Percentiles rank a stretch among this genome's conserved stretches.
Evolutionary conservation across 2,888 invertebrate genomes (phyloP).

Genomic region (Stramonita haemastoma): DNA sequence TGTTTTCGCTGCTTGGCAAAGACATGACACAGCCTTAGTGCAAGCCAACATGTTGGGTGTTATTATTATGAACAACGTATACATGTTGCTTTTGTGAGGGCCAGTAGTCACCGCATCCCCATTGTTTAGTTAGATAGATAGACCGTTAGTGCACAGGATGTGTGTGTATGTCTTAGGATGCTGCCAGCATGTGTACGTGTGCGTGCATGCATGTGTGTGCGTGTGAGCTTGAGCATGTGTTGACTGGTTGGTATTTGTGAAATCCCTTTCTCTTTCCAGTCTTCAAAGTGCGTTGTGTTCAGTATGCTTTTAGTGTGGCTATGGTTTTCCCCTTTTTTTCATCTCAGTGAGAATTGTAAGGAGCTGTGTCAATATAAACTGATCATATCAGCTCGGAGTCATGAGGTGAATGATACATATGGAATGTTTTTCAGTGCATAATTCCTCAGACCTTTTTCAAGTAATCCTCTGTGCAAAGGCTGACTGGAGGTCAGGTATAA

Average conservation of each 20-base stretch:
- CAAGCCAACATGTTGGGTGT: background rate
- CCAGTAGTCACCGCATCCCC: conserved; percentile 2
- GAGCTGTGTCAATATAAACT: too few relatives aligned
- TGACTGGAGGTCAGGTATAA: too few relatives aligned
- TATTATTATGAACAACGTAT: background rate
- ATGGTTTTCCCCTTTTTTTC: too few relatives aligned
- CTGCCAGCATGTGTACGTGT: conserved; percentile 1
- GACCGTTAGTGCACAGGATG: background rate
- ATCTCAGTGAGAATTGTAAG: too few relatives aligned
- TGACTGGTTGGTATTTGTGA: background rate
- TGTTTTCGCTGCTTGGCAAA: too few relatives aligned
- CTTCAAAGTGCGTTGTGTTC: background rate
- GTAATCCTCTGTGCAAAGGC: too few relatives aligned
- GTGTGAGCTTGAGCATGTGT: conserved; percentile 19
- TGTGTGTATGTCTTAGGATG: background rate
- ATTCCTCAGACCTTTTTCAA: too few relatives aligned
- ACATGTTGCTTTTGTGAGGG: conserved; percentile 14
- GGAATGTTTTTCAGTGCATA: too few relatives aligned
- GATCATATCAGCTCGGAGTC: too few relatives aligned
- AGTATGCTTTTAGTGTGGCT: background rate
- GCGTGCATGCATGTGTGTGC: conserved; percentile 38
- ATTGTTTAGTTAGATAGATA: background rate
- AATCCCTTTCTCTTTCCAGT: background rate
- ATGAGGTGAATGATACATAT: too few relatives aligned
- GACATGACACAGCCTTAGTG: too few relatives aligned